Base-by-base conservation (phyloP, 2,888 invertebrate genomes). In the Chydorus sphaericus region DNA sequence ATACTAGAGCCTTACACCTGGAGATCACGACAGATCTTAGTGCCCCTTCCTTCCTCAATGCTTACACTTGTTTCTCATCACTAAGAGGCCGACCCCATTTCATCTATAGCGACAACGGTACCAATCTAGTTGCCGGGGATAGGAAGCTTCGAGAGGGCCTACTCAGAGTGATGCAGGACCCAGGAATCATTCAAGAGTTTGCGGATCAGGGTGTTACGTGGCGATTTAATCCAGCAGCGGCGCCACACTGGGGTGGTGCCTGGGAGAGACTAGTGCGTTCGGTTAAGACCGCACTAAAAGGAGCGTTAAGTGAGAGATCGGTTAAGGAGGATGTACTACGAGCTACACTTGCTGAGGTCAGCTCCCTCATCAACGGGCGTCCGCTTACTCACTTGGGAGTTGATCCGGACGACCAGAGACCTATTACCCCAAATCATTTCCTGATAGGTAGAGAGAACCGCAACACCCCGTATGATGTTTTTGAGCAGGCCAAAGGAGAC, bases 181-280 rank as follows among this genome's bases (percentile, higher is more conserved):
- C 20, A n/a, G 11, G 10, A 8, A 49, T 29, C 16, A 10, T 49
- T 3, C 8, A 23, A 10, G 26, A 23, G 28, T 23, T 28, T 10
- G 49, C 49, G 8, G 5, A 49, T 26, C 18, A 16, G 28, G 26
- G 26, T 6, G 28, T 49, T 10, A 18, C 6, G 2, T 62, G 61
- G 60, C 53, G 60, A 28, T 62, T 62, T 37, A 57, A 44, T 33
- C 58, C 59, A 5, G 58, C 60, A 3, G n/a, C 50, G n/a, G 53
- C 59, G 28, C 60, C 62, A 2, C 60, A 62, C 37, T 59, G 61
- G 53, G 61, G 61, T n/a, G 61, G 61, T 10, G 50, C 33, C 20
- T 60, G 60, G 59, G 61, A 63, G 23, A 39, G 62, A 4, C 48
- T 61, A 14, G 59, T 62, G 6, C 52, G 58, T n/a, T 37, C 58